Percentiles rank a stretch among this genome's conserved stretches.
phyloP scores from a whole-genome alignment of 2,113 vertebrate genomes.

The Trematomus loennbergii region DNA sequence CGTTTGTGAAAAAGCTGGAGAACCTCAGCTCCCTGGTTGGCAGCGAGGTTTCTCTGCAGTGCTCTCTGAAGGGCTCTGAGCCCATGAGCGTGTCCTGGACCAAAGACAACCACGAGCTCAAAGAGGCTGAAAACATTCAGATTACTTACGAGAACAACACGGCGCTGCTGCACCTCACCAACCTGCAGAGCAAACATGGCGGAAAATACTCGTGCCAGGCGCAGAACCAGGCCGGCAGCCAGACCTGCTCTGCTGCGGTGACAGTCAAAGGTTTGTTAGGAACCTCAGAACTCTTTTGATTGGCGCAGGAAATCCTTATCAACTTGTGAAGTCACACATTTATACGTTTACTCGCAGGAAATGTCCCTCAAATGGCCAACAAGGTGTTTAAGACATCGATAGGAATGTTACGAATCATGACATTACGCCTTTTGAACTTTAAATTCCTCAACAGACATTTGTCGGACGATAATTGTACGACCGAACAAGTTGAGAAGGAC shows the following conservation, averaged over 20 bases:
- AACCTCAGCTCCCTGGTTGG: constrained; percentile 89
- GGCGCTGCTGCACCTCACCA: constrained; percentile 89
- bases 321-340: neutral
- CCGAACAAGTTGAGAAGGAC: constrained; percentile 1
- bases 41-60: constrained; percentile 89
- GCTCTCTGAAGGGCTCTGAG: constrained; percentile 91
- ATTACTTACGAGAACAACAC: constrained; percentile 91
- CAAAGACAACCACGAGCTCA: constrained; percentile 95
- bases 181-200: constrained; percentile 89
- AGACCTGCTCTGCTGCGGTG: constrained; percentile 92
- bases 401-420: neutral
- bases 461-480: neutral
- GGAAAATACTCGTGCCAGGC: constrained; percentile 96
- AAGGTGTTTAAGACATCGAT: neutral
- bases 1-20: constrained; percentile 93
- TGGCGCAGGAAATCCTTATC: neutral
- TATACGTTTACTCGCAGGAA: neutral
- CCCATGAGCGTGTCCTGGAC: constrained; percentile 93
- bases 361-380: neutral
- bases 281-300: neutral
- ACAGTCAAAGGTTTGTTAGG: constrained; percentile 95
- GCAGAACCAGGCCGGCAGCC: constrained; percentile 97
- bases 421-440: no score
- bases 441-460: neutral
- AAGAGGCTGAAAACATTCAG: constrained; percentile 90